Percentiles rank a stretch among this genome's conserved stretches.
phyloP scores from a whole-genome alignment of 2,888 invertebrate species.

The Philaethria dido region DNA sequence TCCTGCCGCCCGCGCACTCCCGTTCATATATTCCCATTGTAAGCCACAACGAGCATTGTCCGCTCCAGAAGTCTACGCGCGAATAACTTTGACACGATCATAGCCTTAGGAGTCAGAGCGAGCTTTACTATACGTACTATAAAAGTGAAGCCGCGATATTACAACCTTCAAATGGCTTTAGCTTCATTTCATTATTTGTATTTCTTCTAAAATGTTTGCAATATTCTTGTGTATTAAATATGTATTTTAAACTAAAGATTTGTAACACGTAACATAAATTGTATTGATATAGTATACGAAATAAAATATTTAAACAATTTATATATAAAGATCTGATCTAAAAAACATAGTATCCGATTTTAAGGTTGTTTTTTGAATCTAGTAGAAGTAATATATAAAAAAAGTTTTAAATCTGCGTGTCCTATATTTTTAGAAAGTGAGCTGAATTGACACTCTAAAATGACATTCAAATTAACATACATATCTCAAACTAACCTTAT shows the following conservation, averaged over 20 bases:
- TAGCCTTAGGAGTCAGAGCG: conserved; percentile 4
- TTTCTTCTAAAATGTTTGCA: neutral
- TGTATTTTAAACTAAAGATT: no score
- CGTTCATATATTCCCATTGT: conserved; percentile 63
- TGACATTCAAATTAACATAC: conserved; percentile 21
- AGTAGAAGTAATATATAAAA: neutral
- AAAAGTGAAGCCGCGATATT: conserved; percentile 4
- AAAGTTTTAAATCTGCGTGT: neutral
- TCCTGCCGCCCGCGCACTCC: conserved; percentile 71
- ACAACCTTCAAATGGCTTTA: neutral
- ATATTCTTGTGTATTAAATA: neutral
- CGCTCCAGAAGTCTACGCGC: conserved; percentile 50
- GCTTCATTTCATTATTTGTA: neutral
- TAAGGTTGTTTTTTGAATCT: neutral
- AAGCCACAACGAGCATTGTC: conserved; percentile 61
- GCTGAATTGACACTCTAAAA: conserved; percentile 21
- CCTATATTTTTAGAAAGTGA: conserved; percentile 18
- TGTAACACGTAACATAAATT: no score
- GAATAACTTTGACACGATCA: conserved; percentile 36
- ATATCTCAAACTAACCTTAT: neutral
- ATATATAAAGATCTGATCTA: no score
- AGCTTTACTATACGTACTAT: neutral
- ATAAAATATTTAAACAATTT: no score
- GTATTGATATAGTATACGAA: no score
- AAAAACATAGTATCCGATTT: neutral